Base-by-base conservation (phyloP, 2,113 vertebrate species). In the Solea solea region DNA sequence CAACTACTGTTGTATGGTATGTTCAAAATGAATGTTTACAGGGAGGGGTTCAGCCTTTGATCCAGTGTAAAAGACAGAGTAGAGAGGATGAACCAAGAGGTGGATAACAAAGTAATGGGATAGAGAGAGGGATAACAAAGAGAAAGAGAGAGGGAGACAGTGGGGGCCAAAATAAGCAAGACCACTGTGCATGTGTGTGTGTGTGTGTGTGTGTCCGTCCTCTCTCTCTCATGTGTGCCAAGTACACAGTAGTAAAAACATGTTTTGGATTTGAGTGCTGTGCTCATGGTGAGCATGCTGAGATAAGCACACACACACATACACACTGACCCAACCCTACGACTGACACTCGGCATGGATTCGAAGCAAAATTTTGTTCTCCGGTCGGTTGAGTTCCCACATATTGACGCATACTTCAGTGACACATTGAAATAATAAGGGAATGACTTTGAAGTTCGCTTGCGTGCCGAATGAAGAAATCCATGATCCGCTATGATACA, bases 91-190 rank as follows among this genome's bases (percentile, higher is more conserved):
- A 46, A 58, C 57, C 2, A 14, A 51, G 63, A 16, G 72, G 71
- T 49, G 72, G 76, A 74, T 49, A 76, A 68, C 55, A 71, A 60
- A 75, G 69, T 73, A 16, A 79, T 70, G 48, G 69, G 70, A 83
- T 69, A 69, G 59, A 78, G 80, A 48, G 69, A 73, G 64, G 58
- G 64, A 86, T 73, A 84, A 87, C 74, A 88, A 61, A 70, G 71
- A 71, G 28, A 73, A 60, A 80, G 67, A 71, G 21, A 12, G 28
- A 73, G 63, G 78, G 67, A 71, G 21, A 12, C 39, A 8, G 45
- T 3, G 45, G 53, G 45, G 73, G 78, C 90, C 87, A 89, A 90
- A 83, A 74, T 48, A 87, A 90, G 76, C 87, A 91, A 72, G 15
- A 45, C 69, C 74, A 62, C 83, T 64, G 53, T n/a, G 27, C 67